Conservation (phyloP, 2,797 vertebrate species). For the Pipistrellus kuhlii region DNA sequence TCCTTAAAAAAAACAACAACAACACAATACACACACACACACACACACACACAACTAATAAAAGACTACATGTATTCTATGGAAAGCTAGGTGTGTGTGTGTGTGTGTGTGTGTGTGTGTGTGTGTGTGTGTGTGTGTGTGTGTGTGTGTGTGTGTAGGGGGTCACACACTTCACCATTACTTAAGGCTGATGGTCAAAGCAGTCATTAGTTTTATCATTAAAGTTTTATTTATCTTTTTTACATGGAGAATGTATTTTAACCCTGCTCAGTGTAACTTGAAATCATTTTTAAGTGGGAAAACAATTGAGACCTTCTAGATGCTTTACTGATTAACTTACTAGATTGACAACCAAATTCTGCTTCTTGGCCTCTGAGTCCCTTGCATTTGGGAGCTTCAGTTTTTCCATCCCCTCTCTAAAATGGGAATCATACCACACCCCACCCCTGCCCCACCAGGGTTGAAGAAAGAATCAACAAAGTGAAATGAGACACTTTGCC, state of each 20-base stretch:
- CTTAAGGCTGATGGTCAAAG: background rate
- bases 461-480: background rate
- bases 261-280: background rate
- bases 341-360: background rate
- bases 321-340: background rate
- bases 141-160: background rate
- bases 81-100: background rate
- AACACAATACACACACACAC: background rate
- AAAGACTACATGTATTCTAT: background rate
- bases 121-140: background rate
- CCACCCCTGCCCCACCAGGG: no score
- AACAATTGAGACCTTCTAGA: background rate
- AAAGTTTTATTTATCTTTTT: background rate
- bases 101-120: background rate
- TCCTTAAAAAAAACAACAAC: background rate
- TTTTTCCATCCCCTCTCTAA: slow-evolving; percentile 13
- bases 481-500: background rate
- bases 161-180: no score
- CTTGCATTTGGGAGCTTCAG: background rate
- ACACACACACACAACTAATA: background rate
- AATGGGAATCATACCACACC: background rate
- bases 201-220: background rate
- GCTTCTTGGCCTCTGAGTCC: background rate
- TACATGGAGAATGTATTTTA: background rate
- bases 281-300: background rate